Evolutionary conservation across 2,888 invertebrate species (phyloP).

Genomic region (Melipona beecheii): DNA sequence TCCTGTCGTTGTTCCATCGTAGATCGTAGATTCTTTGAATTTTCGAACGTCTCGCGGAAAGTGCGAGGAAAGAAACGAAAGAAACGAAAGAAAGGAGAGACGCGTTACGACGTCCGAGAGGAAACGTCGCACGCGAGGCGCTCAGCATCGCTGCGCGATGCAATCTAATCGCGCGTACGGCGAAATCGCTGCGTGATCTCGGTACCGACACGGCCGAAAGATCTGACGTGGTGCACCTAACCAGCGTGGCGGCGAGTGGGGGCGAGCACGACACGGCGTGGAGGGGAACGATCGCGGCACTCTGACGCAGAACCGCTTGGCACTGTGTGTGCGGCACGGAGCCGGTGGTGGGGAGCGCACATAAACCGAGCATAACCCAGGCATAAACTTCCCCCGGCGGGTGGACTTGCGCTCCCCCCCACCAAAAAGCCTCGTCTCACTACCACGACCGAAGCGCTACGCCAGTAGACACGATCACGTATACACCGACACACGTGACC

Average conservation of each 20-base stretch:
- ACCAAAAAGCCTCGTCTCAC: slow-evolving; percentile 27
- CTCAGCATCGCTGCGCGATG: slow-evolving; percentile 70
- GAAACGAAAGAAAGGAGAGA: neutral
- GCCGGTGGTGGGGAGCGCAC: slow-evolving; percentile 52
- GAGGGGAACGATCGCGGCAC: slow-evolving; percentile 35
- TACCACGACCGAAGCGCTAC: slow-evolving; percentile 36
- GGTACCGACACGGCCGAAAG: slow-evolving; percentile 35
- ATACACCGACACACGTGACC: slow-evolving; percentile 53
- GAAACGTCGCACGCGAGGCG: slow-evolving; percentile 47
- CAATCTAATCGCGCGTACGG: slow-evolving; percentile 74
- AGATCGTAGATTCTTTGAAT: neutral
- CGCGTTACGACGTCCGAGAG: too few relatives aligned
- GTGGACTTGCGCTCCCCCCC: slow-evolving; percentile 21
- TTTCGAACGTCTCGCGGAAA: neutral
- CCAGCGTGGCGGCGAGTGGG: slow-evolving; percentile 34
- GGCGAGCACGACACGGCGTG: slow-evolving; percentile 29
- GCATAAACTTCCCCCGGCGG: slow-evolving; percentile 57
- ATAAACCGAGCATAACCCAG: slow-evolving; percentile 74
- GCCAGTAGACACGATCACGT: slow-evolving; percentile 38
- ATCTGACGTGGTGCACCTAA: slow-evolving; percentile 50
- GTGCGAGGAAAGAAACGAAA: neutral
- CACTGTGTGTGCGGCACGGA: slow-evolving; percentile 1
- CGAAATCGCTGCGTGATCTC: slow-evolving; percentile 44
- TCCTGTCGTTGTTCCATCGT: neutral
- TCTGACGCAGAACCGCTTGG: slow-evolving; percentile 64